Evolutionary conservation across 2,888 invertebrate genomes (phyloP).

Genomic region (Cantharis flavilabris): DNA sequence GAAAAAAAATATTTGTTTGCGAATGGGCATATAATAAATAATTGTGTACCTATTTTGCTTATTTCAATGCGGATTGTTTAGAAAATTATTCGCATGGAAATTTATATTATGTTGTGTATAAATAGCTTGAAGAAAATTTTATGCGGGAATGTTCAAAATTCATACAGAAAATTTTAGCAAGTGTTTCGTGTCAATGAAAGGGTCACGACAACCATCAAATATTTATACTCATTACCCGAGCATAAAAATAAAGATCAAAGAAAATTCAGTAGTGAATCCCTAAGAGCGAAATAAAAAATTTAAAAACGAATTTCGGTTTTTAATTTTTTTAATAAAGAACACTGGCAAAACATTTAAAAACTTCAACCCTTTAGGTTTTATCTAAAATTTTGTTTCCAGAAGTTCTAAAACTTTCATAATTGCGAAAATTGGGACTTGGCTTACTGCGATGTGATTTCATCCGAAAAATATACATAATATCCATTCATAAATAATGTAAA

Average conservation of each 20-base stretch:
- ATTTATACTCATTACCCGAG: neutral
- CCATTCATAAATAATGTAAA: neutral
- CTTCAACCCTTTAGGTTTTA: neutral
- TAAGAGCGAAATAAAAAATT: neutral
- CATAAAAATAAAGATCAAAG: neutral
- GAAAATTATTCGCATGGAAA: neutral
- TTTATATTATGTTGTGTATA: neutral
- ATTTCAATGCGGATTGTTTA: neutral
- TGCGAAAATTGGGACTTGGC: too few species aligned
- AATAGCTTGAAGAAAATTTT: neutral
- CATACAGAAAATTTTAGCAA: neutral
- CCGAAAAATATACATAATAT: neutral
- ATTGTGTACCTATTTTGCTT: neutral
- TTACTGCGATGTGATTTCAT: neutral
- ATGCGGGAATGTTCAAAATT: neutral
- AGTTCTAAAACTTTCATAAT: neutral
- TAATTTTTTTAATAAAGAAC: neutral
- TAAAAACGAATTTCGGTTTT: neutral
- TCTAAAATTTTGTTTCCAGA: neutral
- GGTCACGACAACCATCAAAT: neutral
- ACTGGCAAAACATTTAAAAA: neutral
- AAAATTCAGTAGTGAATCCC: neutral
- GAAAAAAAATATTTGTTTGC: neutral
- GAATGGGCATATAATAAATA: neutral
- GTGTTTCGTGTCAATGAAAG: neutral